Evolutionary conservation across 2,888 invertebrate species (phyloP).

Genomic region (Cephalotes varians): DNA sequence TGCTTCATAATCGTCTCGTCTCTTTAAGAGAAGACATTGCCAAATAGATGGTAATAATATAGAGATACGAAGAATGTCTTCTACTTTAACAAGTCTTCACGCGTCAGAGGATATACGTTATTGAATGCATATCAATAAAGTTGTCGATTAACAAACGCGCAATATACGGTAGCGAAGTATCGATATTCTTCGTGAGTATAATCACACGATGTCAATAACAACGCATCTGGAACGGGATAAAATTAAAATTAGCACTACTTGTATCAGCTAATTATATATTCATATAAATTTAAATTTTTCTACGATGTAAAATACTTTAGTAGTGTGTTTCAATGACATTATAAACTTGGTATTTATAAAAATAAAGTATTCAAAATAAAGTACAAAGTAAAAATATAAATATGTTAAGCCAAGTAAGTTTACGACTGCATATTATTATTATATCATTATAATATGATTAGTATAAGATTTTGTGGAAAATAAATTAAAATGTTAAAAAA

Average conservation of each 20-base stretch:
- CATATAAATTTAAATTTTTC: not conserved
- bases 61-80: not conserved
- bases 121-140: constrained; percentile 34
- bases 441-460: not conserved
- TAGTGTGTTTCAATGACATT: not conserved
- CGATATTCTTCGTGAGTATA: not conserved
- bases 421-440: not conserved
- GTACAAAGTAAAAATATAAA: not conserved
- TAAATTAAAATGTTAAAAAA: not conserved
- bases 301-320: not conserved
- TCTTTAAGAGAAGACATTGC: not conserved
- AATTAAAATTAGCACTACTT: not conserved
- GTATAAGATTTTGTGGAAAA: not conserved
- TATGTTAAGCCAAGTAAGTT: not conserved
- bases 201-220: not conserved
- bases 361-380: no score
- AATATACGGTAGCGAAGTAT: not conserved
- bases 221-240: not conserved
- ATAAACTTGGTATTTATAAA: not conserved
- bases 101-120: not conserved
- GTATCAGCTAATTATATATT: not conserved
- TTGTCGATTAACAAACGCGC: constrained; percentile 6
- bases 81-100: not conserved
- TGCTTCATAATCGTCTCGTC: not conserved
- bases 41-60: not conserved